Percentiles rank a stretch among this genome's conserved stretches.
Conservation (phyloP, 2,797 vertebrate genomes). For the Knipowitschia caucasica region DNA sequence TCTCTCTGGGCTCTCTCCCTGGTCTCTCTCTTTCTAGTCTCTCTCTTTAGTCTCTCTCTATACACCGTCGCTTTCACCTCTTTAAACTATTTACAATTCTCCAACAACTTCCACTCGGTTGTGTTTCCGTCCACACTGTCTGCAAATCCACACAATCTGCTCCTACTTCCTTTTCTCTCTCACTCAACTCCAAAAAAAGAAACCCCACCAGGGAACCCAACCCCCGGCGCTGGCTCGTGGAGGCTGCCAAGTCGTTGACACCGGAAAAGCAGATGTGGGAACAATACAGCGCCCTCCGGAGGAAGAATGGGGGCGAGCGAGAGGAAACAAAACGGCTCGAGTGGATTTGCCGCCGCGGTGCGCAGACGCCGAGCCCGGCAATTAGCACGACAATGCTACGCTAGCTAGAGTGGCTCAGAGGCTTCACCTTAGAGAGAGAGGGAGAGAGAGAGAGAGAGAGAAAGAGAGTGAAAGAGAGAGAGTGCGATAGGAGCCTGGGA, state of each 20-base stretch:
- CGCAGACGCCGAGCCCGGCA: slow-evolving; percentile 35
- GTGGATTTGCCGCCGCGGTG: slow-evolving; percentile 18
- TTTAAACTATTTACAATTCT: no score
- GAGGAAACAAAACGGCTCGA: slow-evolving; percentile 25
- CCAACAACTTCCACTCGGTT: no score
- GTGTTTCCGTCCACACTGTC: no score
- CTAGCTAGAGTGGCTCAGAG: no score
- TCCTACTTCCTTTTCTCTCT: neutral
- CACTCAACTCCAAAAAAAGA: neutral
- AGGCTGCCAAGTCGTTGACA: slow-evolving; percentile 25
- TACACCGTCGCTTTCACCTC: no score
- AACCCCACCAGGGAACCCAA: neutral
- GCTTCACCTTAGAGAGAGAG: no score
- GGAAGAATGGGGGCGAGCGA: slow-evolving; percentile 27
- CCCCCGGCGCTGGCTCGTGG: neutral
- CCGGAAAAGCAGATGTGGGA: slow-evolving; percentile 55
- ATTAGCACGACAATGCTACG: slow-evolving; percentile 53
- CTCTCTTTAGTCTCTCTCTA: no score
- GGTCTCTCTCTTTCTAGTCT: no score
- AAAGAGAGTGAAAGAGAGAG: slow-evolving; percentile 1
- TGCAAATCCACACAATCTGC: no score
- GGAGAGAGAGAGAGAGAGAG: neutral
- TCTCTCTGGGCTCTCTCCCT: no score
- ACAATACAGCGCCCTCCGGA: slow-evolving; percentile 55
- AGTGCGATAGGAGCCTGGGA: neutral